Percentiles rank a stretch among this genome's conserved stretches.
These are phyloP conservation scores for Rhynchopsitta pachyrhyncha DNA, from an alignment of 2,113 vertebrate species.

Conservation along the genomic window DNA sequence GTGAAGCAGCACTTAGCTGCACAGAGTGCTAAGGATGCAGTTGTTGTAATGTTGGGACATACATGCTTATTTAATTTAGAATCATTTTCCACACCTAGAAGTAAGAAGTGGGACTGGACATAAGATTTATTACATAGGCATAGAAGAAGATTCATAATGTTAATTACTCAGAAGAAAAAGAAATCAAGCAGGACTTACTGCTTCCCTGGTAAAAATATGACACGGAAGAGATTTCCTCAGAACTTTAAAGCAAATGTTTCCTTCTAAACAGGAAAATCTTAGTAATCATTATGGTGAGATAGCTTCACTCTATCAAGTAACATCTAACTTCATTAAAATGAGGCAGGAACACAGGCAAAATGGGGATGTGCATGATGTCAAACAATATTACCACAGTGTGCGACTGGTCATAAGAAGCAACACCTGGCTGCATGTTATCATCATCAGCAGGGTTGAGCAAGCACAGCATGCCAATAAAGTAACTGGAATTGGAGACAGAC, in stretches of 20 bases:
- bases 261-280: neutral
- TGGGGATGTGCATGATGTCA: neutral
- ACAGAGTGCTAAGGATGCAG: neutral
- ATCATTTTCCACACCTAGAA: neutral
- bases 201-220: neutral
- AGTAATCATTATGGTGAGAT: neutral
- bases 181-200: neutral
- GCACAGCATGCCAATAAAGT: neutral
- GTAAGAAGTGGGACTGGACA: neutral
- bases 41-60: fast-evolving
- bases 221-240: neutral
- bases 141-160: neutral
- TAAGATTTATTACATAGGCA: neutral
- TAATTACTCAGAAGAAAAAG: neutral
- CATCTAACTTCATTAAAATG: neutral
- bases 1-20: neutral
- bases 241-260: neutral
- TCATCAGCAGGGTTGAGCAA: fast-evolving
- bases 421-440: neutral
- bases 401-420: neutral
- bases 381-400: neutral
- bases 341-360: neutral
- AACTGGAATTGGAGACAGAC: neutral
- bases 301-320: neutral
- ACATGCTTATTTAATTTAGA: neutral